Conservation (phyloP, 2,113 vertebrate species). For the Callionymus lyra region DNA sequence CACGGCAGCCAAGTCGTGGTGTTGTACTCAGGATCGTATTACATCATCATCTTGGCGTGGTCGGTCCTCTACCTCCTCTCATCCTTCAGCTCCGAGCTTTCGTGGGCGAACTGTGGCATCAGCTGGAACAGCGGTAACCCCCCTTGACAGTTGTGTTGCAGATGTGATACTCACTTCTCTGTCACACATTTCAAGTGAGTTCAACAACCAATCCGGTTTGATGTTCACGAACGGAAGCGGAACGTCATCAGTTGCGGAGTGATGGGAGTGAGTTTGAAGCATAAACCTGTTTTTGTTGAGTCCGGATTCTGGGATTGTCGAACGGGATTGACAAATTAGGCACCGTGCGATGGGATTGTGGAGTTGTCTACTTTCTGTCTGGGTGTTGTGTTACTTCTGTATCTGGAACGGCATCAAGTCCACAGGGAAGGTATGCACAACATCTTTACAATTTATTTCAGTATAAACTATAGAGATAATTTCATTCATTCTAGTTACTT, state of each 20-base stretch:
- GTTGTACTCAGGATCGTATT: conserved; percentile 68
- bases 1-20: conserved; percentile 65
- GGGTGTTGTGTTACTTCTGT: conserved; percentile 78
- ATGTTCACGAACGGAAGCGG: conserved; percentile 10
- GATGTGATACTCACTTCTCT: not conserved
- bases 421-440: conserved; percentile 65
- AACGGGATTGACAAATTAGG: conserved; percentile 80
- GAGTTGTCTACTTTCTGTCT: conserved; percentile 69
- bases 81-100: conserved; percentile 78
- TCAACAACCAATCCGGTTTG: conserved; percentile 31
- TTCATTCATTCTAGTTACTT: no score
- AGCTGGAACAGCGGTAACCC: conserved; percentile 87
- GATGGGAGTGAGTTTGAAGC: conserved; percentile 86
- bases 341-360: conserved; percentile 70
- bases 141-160: conserved; percentile 1
- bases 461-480: no score
- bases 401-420: conserved; percentile 79
- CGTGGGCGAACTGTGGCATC: conserved; percentile 83
- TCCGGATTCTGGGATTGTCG: conserved; percentile 80
- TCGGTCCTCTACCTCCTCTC: conserved; percentile 88
- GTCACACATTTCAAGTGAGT: conserved; percentile 22
- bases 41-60: conserved; percentile 93
- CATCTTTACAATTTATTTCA: no score
- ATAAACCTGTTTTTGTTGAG: not conserved
- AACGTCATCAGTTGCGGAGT: conserved; percentile 80